Conservation (phyloP, 2,888 invertebrate genomes). For the Nephrotoma guestfalica region DNA sequence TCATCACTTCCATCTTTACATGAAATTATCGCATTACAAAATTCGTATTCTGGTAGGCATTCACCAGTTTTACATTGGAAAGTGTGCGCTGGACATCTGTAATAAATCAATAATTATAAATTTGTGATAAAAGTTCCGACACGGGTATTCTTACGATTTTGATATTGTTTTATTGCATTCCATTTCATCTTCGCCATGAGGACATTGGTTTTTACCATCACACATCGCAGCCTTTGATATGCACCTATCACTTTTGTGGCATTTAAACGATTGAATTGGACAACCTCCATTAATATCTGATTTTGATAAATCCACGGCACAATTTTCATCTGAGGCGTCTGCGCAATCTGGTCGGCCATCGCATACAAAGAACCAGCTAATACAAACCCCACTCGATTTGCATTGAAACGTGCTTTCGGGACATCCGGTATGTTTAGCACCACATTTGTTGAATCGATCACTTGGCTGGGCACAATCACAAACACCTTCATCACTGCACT, state of each 20-base stretch:
- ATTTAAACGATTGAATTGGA: slow-evolving; percentile 56
- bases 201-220: slow-evolving; percentile 64
- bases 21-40: slow-evolving; percentile 77
- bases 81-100: slow-evolving; percentile 60
- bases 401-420: slow-evolving; percentile 77
- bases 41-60: slow-evolving; percentile 79
- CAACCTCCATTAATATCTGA: slow-evolving; percentile 34
- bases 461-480: slow-evolving; percentile 59
- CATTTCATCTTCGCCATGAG: slow-evolving; percentile 59
- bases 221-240: slow-evolving; percentile 67
- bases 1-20: slow-evolving; percentile 86
- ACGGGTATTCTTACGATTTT: slow-evolving; percentile 31
- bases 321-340: slow-evolving; percentile 79
- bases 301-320: slow-evolving; percentile 32
- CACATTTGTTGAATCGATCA: slow-evolving; percentile 48
- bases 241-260: slow-evolving; percentile 51
- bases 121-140: background rate
- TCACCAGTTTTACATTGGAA: slow-evolving; percentile 77
- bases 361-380: slow-evolving; percentile 88
- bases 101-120: background rate
- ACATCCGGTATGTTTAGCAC: slow-evolving; percentile 61
- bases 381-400: slow-evolving; percentile 68
- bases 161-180: slow-evolving; percentile 45
- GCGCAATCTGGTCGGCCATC: slow-evolving; percentile 66
- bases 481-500: slow-evolving; percentile 40